Evolutionary conservation across 37 sponge, comb jelly and placozoan species (phyloP), one percentile per base, ranked within the genome.

Genomic region (Hormiphora californensis): DNA sequence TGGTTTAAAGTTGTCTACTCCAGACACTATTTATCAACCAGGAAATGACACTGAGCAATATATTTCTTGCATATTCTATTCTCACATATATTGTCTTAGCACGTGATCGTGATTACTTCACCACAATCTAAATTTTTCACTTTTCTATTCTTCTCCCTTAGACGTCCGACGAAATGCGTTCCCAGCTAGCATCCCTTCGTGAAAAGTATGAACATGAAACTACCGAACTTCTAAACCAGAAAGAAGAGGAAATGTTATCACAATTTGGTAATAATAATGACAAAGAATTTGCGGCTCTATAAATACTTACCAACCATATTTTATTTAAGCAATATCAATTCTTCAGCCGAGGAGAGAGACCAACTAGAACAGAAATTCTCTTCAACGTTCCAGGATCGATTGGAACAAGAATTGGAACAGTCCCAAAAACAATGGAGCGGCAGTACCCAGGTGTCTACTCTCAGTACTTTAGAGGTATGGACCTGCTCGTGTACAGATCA

Each of bases 371-470:
- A 0, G 2, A 9, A 36, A 33, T 15, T 73, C n/a, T 19, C 81
- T n/a, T 25, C 40, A 19, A 46, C 12, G 5, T 73, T 73, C 23
- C 46, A 73, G 27, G 8, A 40, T 23, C 43, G 81, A 1, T 33
- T 73, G 46, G 81, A 73, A 41, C 43, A 23, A 4, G 81, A 73
- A 46, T 11, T 73, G 43, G 81, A 73, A 21, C 40, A 41, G 4
- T 73, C 81, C 21, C 81, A 73, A 33, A 73, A 73, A 40, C 81
- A 73, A 15, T 73, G 81, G 81, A 73, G 81, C 43, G 81, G 81
- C 1, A 73, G 81, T 33, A 73, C 81, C 5, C 19, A 73, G 3
- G 46, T 73, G 25, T 73, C 81, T 0, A 73, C 81, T 11, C 44
- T 73, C 8, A 21, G 46, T 21, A 73, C 43, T 39, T 46, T 73